Evolutionary conservation across 2,113 vertebrate genomes (phyloP).

Genomic region (Eretmochelys imbricata): DNA sequence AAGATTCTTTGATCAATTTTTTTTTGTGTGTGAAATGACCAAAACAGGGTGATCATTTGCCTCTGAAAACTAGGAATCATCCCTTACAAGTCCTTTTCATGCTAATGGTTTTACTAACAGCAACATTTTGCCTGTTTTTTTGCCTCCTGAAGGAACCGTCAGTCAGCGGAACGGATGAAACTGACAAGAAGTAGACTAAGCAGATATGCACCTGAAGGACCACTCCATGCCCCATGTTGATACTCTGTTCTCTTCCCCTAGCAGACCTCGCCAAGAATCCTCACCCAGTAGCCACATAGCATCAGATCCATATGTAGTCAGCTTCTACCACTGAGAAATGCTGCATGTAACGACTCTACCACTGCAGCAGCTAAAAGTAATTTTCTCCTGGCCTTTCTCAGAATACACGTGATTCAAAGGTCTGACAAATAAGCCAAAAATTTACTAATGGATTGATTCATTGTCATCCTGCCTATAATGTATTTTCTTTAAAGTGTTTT

Average conservation of each 20-base stretch:
- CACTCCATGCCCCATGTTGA: fast-evolving
- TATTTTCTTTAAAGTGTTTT: background rate
- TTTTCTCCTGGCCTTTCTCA: background rate
- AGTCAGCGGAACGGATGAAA: background rate
- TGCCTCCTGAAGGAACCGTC: background rate
- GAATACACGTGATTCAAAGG: background rate
- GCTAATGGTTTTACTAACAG: background rate
- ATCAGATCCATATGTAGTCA: background rate
- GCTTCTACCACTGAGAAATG: background rate
- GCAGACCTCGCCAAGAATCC: background rate
- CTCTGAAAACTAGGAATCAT: background rate
- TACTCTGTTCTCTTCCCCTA: fast-evolving
- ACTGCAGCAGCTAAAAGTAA: background rate
- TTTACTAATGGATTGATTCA: background rate
- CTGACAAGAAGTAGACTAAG: fast-evolving
- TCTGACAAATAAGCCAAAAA: background rate
- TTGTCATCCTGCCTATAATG: background rate
- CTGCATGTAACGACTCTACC: background rate
- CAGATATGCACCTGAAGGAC: background rate
- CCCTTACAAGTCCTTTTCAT: background rate
- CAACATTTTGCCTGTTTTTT: background rate
- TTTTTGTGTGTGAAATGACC: fast-evolving
- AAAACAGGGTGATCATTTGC: background rate
- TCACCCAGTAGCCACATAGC: background rate
- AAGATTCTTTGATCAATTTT: background rate